Base-by-base conservation (phyloP, 2,888 invertebrate genomes). In the Cephus spinipes region DNA sequence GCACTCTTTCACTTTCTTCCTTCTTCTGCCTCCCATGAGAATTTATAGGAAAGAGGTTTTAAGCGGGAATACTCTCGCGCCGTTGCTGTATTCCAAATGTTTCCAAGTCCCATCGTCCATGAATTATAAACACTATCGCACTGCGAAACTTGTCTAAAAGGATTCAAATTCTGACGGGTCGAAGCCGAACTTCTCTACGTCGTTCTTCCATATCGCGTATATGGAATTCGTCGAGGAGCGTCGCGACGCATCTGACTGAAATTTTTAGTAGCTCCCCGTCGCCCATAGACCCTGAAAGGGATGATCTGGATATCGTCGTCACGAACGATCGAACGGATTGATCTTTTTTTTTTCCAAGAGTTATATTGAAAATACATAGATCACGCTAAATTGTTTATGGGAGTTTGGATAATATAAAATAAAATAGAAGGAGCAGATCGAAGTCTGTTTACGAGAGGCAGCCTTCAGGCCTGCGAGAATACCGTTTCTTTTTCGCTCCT, bases 111-210 rank as follows among this genome's bases (percentile, higher is more conserved):
- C 71, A 73, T 73, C 33, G 78, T 40, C 81, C 79, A 82, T 83
- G 83, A 85, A 85, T 85, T 84, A 85, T 81, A 83, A 84, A 80
- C 82, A 78, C 34, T 82, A 34, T 35, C 76, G 80, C 85, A 81
- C 84, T 79, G 81, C 83, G 80, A 77, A 83, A 84, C 81, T 84
- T 82, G 83, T 83, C 82, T 81, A 81, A 83, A 83, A 82, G 79
- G 79, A 83, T 85, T 84, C 81, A 79, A 81, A 83, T 84, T 80
- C 79, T 76, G 80, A 81, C 81, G 75, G 78, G 55, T 55, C 55
- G 23, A 23, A 55, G 55, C 9, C 55, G 55, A 55, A 55, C 55
- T 55, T 55, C 9, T 55, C 55, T 55, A 55, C 23, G 9, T 9
- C 23, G 55, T 23, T 23, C 55, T 55, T 2, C 23, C 55, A 23